Base-by-base conservation (phyloP, 2,797 vertebrate species). In the Aplochiton taeniatus region DNA sequence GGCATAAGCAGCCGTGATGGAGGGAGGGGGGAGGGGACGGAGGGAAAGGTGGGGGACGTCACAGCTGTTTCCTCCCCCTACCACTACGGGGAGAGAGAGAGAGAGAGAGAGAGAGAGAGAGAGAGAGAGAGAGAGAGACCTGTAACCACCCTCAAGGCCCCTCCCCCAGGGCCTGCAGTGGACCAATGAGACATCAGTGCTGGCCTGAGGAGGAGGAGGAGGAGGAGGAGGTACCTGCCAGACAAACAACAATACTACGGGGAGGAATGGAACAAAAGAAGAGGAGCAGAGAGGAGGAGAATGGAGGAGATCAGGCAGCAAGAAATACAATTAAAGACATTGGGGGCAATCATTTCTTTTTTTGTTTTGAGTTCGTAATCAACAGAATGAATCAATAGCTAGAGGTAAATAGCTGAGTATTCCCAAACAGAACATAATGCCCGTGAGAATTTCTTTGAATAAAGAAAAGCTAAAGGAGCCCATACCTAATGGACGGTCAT, bases 111-210 rank as follows among this genome's bases (percentile, higher is more conserved):
- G 49, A 48, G 43, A 67, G 17, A 46, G 41, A 46, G 61, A 54
- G 51, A 63, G 48, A 49, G 55, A 69, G 52, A 56, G 63, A 70
- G 59, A 72, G 61, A 54, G 58, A 57, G 55, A 71, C 66, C 69
- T 75, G 60, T 70, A 79, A 81, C 73, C 68, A 66, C 45, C 53
- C 43, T 48, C 13, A 46, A 41, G 53, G 52, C 43, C 47, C 69
- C 61, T 63, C 68, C 51, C 68, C 63, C 63, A 65, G 65, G 47
- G 60, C 63, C 45, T 61, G 19, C 45, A 73, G 46, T 20, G 58
- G 68, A 66, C 87, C 83, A 88, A 83, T 88, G 66, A 78, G 70
- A 69, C 47, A n/a, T 7, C 4, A 62, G 74, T 11, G 47, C 61
- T 59, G 54, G 70, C 66, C n/a, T n/a, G 64, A 61, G 73, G 65